Evolutionary conservation across 2,888 invertebrate genomes (phyloP), one percentile per base, ranked within the genome.

Genomic region (Pseudolycoriella hygida): DNA sequence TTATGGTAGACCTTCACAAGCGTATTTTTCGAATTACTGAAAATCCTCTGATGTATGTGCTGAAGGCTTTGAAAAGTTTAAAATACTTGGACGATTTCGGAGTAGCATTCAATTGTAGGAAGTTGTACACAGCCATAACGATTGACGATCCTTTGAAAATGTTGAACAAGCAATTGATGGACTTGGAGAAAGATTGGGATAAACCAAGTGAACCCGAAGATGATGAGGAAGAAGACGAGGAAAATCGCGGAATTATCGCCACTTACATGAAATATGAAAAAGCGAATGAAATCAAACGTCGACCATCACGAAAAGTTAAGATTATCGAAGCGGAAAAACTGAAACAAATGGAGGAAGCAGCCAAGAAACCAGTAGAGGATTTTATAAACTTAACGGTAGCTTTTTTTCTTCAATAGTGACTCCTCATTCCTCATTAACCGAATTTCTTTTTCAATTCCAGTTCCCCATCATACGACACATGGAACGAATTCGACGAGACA

Each of bases 31-130:
- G 77, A 48, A 77, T 86, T 32, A 62, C 75, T 2, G 80, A 84
- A 55, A 73, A 80, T 50, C 82, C 85, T 1, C 69, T 82, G 1
- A 72, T 78, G 69, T 76, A 80, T 58, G 60, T 82, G 3, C 67
- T 86, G 30, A 67, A 72, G 50, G 78, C 83, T 0, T 57, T 86
- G 50, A 69, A 79, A 49, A 81, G 81, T 60, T 61, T 87, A 6
- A 70, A 73, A 50, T 76, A 78, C 53, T 67, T 68, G 19, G 64
- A 67, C 14, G 68, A 72, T 39, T 81, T 77, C 55, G 83, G 79
- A 58, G 80, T 82, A 1, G 60, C 62, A 39, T 63, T 80, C 12
- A 70, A 83, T 54, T 72, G 70, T 44, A 68, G 69, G 40, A 68
- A 68, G 51, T 58, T 83, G 2, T 72, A 76, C 50, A 64, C 67